phyloP scores from a whole-genome alignment of 2,113 vertebrate species.

The Spheniscus mendiculus region DNA sequence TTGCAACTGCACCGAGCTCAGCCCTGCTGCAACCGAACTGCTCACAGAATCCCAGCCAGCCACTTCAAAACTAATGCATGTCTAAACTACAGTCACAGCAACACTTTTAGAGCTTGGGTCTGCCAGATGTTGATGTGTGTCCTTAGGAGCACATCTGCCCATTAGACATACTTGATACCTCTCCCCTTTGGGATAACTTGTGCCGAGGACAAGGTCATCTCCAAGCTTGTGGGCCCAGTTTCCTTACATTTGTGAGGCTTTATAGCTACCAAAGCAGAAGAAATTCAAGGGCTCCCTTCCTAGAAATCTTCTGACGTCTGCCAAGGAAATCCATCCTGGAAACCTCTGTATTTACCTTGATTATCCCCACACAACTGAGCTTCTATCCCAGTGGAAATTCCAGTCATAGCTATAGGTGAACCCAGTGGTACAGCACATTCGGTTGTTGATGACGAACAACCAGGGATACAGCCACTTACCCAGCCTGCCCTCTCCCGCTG shows the following conservation, averaged over 20 bases:
- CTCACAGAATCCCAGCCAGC: background rate
- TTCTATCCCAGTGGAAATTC: background rate
- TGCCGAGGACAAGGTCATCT: background rate
- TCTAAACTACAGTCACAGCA: background rate
- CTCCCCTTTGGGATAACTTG: background rate
- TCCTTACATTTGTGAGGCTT: background rate
- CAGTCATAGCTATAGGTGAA: background rate
- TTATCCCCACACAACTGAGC: background rate
- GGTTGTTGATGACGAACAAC: accelerated
- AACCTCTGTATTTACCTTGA: background rate
- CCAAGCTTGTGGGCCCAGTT: background rate
- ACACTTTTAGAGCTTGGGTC: background rate
- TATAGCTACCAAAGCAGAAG: background rate
- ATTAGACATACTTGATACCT: accelerated
- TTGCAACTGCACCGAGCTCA: no score
- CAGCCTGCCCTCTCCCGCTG: background rate
- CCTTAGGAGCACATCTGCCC: background rate
- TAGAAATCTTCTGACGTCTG: background rate
- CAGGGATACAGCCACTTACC: background rate
- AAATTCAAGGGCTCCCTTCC: background rate
- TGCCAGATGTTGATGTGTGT: accelerated
- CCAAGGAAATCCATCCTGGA: background rate
- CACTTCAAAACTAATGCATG: accelerated
- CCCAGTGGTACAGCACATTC: background rate
- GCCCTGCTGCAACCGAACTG: background rate